Evolutionary conservation across 2,888 invertebrate species (phyloP).

Genomic region (Apoderus coryli): DNA sequence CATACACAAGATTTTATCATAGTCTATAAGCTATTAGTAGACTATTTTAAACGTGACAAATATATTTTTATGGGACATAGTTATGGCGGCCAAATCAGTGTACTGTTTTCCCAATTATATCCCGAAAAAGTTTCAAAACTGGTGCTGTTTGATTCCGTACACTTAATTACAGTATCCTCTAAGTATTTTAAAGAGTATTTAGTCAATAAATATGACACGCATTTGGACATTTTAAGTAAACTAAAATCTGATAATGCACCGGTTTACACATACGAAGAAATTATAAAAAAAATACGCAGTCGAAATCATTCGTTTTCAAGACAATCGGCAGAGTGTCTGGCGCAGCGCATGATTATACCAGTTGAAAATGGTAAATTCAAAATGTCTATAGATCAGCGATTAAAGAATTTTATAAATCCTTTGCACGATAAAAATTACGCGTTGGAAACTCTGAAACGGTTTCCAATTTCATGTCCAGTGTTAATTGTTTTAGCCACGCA

Average conservation of each 20-base stretch:
- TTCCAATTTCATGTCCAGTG: constrained; percentile 28
- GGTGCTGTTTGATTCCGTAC: constrained; percentile 32
- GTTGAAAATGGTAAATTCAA: constrained; percentile 34
- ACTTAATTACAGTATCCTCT: constrained; percentile 21
- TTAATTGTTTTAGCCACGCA: constrained; percentile 25
- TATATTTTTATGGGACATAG: constrained; percentile 29
- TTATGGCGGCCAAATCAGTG: constrained; percentile 37
- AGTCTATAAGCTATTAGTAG: constrained; percentile 21
- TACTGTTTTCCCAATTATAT: constrained; percentile 29
- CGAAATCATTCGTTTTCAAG: constrained; percentile 28
- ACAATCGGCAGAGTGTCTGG: constrained; percentile 23
- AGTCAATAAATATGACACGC: constrained; percentile 27
- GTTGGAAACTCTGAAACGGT: constrained; percentile 25
- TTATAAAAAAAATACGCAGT: constrained; percentile 33
- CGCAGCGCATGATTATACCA: constrained; percentile 33
- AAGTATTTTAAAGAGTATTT: constrained; percentile 24
- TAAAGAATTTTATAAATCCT: constrained; percentile 30
- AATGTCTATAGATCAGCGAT: constrained; percentile 41
- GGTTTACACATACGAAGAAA: constrained; percentile 34
- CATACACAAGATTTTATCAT: constrained; percentile 33
- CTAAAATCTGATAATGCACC: constrained; percentile 20
- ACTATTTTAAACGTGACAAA: constrained; percentile 25
- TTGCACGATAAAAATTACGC: constrained; percentile 23
- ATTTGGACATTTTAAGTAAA: constrained; percentile 25
- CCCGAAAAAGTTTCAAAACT: constrained; percentile 33